Conservation (phyloP, 2,113 vertebrate species). For the Solea senegalensis region DNA sequence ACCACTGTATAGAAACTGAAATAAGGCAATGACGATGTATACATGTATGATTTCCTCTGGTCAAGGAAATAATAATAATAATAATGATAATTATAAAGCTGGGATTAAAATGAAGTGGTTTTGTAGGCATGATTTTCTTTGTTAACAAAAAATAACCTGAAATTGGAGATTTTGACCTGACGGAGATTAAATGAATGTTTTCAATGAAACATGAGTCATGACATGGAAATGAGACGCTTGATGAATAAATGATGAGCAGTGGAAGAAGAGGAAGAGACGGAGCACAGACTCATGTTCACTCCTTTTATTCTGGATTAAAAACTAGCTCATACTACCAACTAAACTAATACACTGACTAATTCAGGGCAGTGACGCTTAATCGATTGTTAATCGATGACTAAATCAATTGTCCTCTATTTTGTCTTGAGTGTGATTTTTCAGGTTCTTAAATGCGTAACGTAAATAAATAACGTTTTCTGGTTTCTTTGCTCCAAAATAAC, state of each 20-base stretch:
- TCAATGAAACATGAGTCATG: conserved; percentile 52
- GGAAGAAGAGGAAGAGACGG: conserved; percentile 15
- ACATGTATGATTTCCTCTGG: conserved; percentile 19
- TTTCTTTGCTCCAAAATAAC: too few relatives aligned
- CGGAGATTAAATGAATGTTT: conserved; percentile 26
- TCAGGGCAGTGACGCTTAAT: too few relatives aligned
- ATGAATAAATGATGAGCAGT: conserved; percentile 65
- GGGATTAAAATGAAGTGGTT: conserved; percentile 14
- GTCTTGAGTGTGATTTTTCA: too few relatives aligned
- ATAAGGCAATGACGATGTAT: conserved; percentile 59
- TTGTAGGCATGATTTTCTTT: not conserved
- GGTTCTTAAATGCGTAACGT: too few relatives aligned
- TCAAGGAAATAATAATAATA: conserved; percentile 2
- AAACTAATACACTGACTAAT: too few relatives aligned
- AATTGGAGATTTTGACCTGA: conserved; percentile 23
- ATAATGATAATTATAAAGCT: not conserved
- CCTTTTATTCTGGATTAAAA: too few relatives aligned
- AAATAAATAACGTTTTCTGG: too few relatives aligned
- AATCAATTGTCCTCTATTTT: too few relatives aligned
- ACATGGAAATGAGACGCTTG: conserved; percentile 55
- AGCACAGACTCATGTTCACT: not conserved
- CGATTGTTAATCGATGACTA: too few relatives aligned
- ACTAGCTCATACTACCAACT: too few relatives aligned
- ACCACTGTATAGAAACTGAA: conserved; percentile 46
- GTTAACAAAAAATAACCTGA: too few relatives aligned